Evolutionary conservation across 2,797 vertebrate genomes (phyloP).

Genomic region (Sciurus vulgaris): DNA sequence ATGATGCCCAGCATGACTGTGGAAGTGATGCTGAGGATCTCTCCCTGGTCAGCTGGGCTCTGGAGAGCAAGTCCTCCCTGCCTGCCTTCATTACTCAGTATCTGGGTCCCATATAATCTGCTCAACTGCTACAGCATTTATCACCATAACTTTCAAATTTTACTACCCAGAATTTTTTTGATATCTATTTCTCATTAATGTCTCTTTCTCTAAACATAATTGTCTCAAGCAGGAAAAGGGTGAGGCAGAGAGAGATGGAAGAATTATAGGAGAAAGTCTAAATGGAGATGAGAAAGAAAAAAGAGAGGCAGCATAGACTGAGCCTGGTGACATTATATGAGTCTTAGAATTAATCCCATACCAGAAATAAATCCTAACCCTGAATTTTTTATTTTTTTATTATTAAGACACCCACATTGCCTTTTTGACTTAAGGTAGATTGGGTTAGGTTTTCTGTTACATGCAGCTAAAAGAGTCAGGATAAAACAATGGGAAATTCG

Average conservation of each 20-base stretch:
- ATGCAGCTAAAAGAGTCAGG: conserved; percentile 26
- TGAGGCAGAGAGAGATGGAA: background rate
- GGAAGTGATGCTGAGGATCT: background rate
- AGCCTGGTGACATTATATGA: background rate
- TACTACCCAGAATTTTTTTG: conserved; percentile 88
- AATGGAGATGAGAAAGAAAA: background rate
- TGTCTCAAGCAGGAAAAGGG: background rate
- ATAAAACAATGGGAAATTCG: background rate
- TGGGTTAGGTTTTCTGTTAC: background rate
- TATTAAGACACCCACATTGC: background rate
- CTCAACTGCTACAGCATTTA: conserved; percentile 86
- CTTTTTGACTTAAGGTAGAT: background rate
- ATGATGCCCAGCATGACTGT: background rate
- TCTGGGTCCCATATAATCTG: conserved; percentile 75
- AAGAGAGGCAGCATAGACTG: background rate
- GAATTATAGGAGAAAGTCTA: background rate
- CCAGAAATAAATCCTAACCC: background rate
- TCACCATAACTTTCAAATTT: conserved; percentile 89
- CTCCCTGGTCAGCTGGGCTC: conserved; percentile 57
- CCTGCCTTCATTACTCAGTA: conserved; percentile 75
- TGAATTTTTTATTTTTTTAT: background rate
- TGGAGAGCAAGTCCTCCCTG: background rate
- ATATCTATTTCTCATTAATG: conserved; percentile 90
- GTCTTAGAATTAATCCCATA: background rate
- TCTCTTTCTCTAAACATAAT: conserved; percentile 81